Base-by-base conservation (phyloP, 2,113 vertebrate species). In the Neolamprologus ventralis region DNA sequence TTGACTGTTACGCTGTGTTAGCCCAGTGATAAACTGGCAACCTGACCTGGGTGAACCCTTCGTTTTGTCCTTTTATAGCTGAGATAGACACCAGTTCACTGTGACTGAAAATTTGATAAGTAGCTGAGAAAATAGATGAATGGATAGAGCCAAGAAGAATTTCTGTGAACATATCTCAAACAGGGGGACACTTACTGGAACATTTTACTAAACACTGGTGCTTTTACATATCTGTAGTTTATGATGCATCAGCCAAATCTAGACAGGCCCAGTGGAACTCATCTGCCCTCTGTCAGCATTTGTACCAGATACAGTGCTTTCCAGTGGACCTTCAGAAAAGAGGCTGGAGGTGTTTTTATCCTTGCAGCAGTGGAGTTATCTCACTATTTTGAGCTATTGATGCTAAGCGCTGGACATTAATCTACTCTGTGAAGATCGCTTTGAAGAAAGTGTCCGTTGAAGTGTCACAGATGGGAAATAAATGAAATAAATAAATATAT, bases 331-430 rank as follows among this genome's bases (percentile, higher is more conserved):
- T 4, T 87, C 33, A 6, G 83, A 88, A 33, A 58, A 58, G 21
- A 92, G 60, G 82, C 86, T 85, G 71, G 53, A 88, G 85, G 65
- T 85, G 78, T 91, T 87, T 93, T 94, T 93, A 95, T 94, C 91
- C 91, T 83, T 4, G 19, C 73, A 87, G 89, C 88, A 55, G 85
- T 60, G 2, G 57, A 91, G 91, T 89, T 95, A 91, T 94, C 90
- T 90, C 87, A 91, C 90, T 93, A 88, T 93, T 95, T 90, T 88
- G 84, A 94, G 95, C 88, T 75, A 92, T 90, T 92, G 90, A 93
- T 93, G 93, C 92, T 92, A 92, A 94, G 89, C 83, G 5, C 90
- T 57, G 94, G 95, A 95, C 93, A 95, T 93, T 93, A 95, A 95
- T 96, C 95, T 91, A 93, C 92, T 94, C 87, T 78, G 84, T 81